Conservation (phyloP, 2,113 vertebrate genomes). For the Nansenia antarctica region DNA sequence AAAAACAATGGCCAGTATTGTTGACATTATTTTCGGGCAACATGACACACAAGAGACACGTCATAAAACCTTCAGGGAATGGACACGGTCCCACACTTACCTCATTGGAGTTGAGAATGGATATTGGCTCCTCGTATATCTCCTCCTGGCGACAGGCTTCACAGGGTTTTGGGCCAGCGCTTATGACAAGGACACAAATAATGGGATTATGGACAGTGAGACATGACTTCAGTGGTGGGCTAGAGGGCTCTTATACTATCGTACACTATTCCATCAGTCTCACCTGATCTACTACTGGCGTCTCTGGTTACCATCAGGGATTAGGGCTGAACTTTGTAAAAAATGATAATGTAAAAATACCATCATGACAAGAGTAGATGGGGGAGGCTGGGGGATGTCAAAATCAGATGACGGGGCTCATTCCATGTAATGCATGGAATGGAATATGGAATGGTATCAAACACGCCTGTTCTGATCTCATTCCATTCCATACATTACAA, state of each 20-base stretch:
- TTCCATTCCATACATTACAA: too few relatives aligned
- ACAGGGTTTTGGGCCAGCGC: slow-evolving; percentile 88
- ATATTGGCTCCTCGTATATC: slow-evolving; percentile 87
- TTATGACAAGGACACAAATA: slow-evolving; percentile 53
- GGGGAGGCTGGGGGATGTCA: too few relatives aligned
- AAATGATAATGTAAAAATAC: slow-evolving; percentile 9
- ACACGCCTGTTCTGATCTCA: too few relatives aligned
- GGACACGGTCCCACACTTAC: slow-evolving; percentile 35
- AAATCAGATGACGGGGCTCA: too few relatives aligned
- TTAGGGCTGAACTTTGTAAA: background rate
- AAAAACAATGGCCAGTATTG: too few relatives aligned
- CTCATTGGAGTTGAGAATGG: slow-evolving; percentile 79
- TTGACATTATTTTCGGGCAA: too few relatives aligned
- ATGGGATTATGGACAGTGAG: slow-evolving; percentile 17
- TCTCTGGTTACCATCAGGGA: slow-evolving; percentile 6
- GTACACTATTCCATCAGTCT: slow-evolving; percentile 10
- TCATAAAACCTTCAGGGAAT: background rate
- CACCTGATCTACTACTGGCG: slow-evolving; percentile 18
- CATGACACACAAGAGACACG: background rate
- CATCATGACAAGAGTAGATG: too few relatives aligned
- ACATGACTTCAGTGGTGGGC: background rate
- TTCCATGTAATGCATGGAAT: too few relatives aligned
- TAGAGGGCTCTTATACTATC: background rate
- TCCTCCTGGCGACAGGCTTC: slow-evolving; percentile 88
- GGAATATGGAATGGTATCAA: too few relatives aligned